phyloP scores from a whole-genome alignment of 2,113 vertebrate genomes.

The Gambusia holbrooki region DNA sequence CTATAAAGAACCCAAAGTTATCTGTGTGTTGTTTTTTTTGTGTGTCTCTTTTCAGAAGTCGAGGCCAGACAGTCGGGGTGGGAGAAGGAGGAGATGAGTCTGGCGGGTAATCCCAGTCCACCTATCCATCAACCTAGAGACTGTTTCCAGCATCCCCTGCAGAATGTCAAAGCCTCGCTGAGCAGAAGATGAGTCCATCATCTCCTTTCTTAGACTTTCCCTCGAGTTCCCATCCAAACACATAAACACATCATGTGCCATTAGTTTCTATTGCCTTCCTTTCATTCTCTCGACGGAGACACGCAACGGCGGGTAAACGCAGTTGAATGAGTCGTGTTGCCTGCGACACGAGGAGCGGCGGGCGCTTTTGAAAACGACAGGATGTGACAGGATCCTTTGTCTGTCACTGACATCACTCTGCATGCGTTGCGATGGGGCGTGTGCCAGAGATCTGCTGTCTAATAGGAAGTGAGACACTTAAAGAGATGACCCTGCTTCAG shows the following conservation, averaged over 20 bases:
- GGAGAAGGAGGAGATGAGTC: conserved; percentile 58
- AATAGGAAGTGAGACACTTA: conserved; percentile 76
- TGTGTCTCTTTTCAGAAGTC: conserved; percentile 48
- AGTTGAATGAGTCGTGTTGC: conserved; percentile 34
- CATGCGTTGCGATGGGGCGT: conserved; percentile 52
- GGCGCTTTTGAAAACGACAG: conserved; percentile 57
- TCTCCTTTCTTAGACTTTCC: conserved; percentile 64
- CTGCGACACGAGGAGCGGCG: conserved; percentile 55
- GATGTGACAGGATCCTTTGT: conserved; percentile 68
- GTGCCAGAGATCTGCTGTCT: conserved; percentile 68
- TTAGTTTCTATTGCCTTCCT: conserved; percentile 56
- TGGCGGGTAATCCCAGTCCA: conserved; percentile 73
- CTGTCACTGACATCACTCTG: conserved; percentile 58
- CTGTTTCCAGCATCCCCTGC: conserved; percentile 68
- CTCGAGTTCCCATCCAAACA: conserved; percentile 68
- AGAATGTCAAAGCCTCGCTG: conserved; percentile 69
- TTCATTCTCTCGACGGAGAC: conserved; percentile 35
- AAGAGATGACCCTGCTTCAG: conserved; percentile 70
- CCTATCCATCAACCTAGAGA: conserved; percentile 76
- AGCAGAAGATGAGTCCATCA: conserved; percentile 75
- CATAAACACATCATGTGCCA: conserved; percentile 68
- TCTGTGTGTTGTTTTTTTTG: conserved; percentile 31
- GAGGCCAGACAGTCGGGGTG: conserved; percentile 33
- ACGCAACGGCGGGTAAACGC: conserved; percentile 29
- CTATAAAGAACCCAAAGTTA: conserved; percentile 28